Evolutionary conservation across 2,797 vertebrate species (phyloP).

Genomic region (Spondyliosoma cantharus): DNA sequence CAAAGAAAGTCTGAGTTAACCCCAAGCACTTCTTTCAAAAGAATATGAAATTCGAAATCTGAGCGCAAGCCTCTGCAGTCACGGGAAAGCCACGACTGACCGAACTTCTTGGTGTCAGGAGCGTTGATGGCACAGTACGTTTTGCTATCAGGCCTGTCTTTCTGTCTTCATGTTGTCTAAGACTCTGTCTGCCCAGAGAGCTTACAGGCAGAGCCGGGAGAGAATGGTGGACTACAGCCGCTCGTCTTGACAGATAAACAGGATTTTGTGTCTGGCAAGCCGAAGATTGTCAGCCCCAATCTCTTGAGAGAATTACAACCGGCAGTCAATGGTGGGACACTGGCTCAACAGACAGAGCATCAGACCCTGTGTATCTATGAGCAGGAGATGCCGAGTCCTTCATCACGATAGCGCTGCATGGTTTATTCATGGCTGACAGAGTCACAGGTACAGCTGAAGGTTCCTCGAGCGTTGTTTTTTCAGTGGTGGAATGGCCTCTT

Average conservation of each 20-base stretch:
- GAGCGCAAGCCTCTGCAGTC: constrained; percentile 35
- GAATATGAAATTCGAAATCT: constrained; percentile 49
- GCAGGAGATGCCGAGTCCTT: constrained; percentile 56
- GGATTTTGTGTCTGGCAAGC: constrained; percentile 81
- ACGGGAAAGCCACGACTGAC: constrained; percentile 35
- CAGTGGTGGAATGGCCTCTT: constrained; percentile 16
- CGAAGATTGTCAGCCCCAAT: constrained; percentile 80
- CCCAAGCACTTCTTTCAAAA: constrained; percentile 25
- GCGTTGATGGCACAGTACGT: constrained; percentile 38
- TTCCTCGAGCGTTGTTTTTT: constrained; percentile 30
- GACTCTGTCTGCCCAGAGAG: constrained; percentile 68
- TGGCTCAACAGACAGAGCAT: constrained; percentile 65
- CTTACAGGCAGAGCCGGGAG: constrained; percentile 66
- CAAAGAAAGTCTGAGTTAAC: constrained; percentile 28
- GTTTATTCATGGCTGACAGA: constrained; percentile 64
- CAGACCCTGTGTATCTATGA: constrained; percentile 60
- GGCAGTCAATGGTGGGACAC: constrained; percentile 72
- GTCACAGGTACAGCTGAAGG: constrained; percentile 45
- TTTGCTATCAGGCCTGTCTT: constrained; percentile 56
- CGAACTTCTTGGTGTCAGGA: constrained; percentile 52
- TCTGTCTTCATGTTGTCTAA: constrained; percentile 69
- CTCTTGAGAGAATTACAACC: constrained; percentile 82
- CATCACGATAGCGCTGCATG: constrained; percentile 52
- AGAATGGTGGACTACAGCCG: constrained; percentile 57
- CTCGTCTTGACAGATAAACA: constrained; percentile 81